Evolutionary conservation across 2,888 invertebrate genomes (phyloP).

Genomic region (Barypeithes pellucidus): DNA sequence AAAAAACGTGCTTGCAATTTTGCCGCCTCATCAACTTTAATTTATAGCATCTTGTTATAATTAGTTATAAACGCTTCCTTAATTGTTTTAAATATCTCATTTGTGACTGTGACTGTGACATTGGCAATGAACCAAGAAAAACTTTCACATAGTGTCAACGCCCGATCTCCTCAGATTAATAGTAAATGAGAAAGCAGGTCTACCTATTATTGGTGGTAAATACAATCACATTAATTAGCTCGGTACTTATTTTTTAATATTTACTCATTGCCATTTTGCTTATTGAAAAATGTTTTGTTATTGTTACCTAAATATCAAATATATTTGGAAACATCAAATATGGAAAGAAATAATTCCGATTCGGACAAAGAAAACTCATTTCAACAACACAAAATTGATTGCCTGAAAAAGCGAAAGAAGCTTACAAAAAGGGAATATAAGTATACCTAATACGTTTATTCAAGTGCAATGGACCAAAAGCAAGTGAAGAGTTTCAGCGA

Average conservation of each 20-base stretch:
- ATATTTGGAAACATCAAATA: too few relatives aligned
- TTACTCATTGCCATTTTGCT: too few relatives aligned
- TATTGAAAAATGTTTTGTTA: too few relatives aligned
- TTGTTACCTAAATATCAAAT: too few relatives aligned
- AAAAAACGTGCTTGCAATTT: neutral
- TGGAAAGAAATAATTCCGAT: too few relatives aligned
- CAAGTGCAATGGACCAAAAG: too few relatives aligned
- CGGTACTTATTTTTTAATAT: neutral
- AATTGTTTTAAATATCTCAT: conserved; percentile 12
- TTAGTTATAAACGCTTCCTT: conserved; percentile 11
- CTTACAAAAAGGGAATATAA: too few relatives aligned
- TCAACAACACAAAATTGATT: too few relatives aligned
- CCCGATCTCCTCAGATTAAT: conserved; percentile 8
- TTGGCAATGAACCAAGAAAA: conserved; percentile 33
- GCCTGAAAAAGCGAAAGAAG: too few relatives aligned
- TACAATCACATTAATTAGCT: neutral
- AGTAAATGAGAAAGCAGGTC: conserved; percentile 18
- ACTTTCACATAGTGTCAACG: conserved; percentile 31
- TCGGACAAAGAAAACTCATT: too few relatives aligned
- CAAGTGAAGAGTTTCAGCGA: too few relatives aligned
- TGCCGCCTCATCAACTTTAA: conserved; percentile 9
- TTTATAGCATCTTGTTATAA: conserved; percentile 4
- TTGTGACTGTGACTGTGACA: conserved; percentile 28
- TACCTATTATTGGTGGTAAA: neutral
- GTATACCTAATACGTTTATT: too few relatives aligned